Evolutionary conservation across 2,113 vertebrate species (phyloP).

Genomic region (Entelurus aequoreus): DNA sequence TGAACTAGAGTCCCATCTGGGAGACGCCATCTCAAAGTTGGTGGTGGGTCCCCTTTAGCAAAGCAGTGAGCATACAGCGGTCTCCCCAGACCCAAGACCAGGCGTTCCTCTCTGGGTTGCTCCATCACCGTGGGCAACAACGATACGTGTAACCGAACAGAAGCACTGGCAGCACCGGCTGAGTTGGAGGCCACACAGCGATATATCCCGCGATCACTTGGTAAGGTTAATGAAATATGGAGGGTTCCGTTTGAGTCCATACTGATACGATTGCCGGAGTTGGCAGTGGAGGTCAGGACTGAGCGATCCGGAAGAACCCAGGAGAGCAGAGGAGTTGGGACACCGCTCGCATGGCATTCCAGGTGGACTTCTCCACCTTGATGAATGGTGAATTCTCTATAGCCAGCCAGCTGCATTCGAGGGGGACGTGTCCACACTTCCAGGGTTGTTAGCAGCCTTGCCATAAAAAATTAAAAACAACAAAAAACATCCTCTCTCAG

Average conservation of each 20-base stretch:
- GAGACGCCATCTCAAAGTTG: constrained; percentile 82
- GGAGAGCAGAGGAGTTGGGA: constrained; percentile 80
- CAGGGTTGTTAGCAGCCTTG: constrained; percentile 71
- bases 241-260: constrained; percentile 82
- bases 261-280: constrained; percentile 61
- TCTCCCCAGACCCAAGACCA: constrained; percentile 72
- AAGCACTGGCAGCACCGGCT: constrained; percentile 82
- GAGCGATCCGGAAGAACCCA: constrained; percentile 86
- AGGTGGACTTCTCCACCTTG: constrained; percentile 79
- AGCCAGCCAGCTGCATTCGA: constrained; percentile 71
- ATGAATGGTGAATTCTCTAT: constrained; percentile 79
- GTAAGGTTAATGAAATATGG: constrained; percentile 67
- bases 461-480: neutral
- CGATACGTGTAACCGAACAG: constrained; percentile 83
- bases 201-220: constrained; percentile 81
- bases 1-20: constrained; percentile 77
- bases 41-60: constrained; percentile 79
- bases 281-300: constrained; percentile 57
- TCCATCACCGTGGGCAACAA: constrained; percentile 84
- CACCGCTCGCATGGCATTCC: constrained; percentile 81
- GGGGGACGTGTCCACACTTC: constrained; percentile 79
- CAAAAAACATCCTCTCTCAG: neutral
- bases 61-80: constrained; percentile 81
- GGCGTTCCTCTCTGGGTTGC: constrained; percentile 76
- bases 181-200: constrained; percentile 87